Base-by-base conservation (phyloP, 2,888 invertebrate species). In the Mayetiola destructor region DNA sequence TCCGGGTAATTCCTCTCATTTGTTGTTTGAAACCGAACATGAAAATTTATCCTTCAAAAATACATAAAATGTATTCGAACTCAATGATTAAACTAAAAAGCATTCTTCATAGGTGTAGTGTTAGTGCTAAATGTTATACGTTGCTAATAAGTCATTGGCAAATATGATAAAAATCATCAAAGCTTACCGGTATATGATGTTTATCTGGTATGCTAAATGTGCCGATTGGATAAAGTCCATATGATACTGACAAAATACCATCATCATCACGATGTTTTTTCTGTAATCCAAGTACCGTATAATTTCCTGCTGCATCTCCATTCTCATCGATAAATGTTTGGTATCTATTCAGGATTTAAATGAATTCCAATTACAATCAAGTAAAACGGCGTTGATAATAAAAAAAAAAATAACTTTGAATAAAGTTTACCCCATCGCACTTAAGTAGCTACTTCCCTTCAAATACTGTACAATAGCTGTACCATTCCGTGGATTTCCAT, bases 261-360 rank as follows among this genome's bases (percentile, higher is more conserved):
- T 68, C 66, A 52, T 73, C 64, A 32, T 9, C 12, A 20, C 53
- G 16, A 56, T 75, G 62, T 39, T 61, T 63, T 27, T 65, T 65
- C 60, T 76, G 75, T 56, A 77, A 66, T 3, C 85, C 83, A 63
- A 94, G 78, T 60, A 94, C 76, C 1, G 93, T 91, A 73, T 92
- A 94, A 77, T 94, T 94, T 12, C 94, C 94, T 66, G 90, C 90
- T 0, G 93, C 89, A 67, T 94, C 93, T 0, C 91, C 93, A 65
- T 88, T 85, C 64, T 86, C 84, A 70, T 94, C 92, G 80, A 94
- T 90, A 66, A 88, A 85, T n/a, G 88, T 85, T 76, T 86, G 84
- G 70, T 91, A 93, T 40, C 93, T 89, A 68, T n/a, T 63, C 64
- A 55, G n/a, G 14, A 54, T 32, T 32, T 29, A 12, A 14, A 27